Evolutionary conservation across 2,888 invertebrate species (phyloP), one percentile per base, ranked within the genome.

Genomic region (Priapulus caudatus): DNA sequence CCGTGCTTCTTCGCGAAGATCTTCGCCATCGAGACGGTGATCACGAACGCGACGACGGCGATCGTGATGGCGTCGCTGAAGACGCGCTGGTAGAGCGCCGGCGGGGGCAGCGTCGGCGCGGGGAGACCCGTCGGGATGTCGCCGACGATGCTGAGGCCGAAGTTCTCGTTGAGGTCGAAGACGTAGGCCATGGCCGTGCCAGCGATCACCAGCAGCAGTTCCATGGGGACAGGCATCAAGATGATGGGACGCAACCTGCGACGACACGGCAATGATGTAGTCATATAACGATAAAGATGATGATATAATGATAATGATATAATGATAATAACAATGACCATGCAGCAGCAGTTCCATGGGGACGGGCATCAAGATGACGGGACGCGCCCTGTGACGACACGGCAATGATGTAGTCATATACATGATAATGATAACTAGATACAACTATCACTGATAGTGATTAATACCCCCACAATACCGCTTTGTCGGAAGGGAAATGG

Each of bases 21-120:
- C 60, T 74, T 74, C 5, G 71, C 74, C 70, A 76, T 71, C 16
- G 75, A 75, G 23, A 75, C 70, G 18, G 72, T 71, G 48, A 75
- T 69, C 53, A 74, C 72, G 64, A 74, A 76, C 20, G 73, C 67
- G 47, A 76, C 73, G 55, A 76, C 67, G 43, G 73, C 69, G n/a
- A 74, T 66, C 23, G 70, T 67, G 47, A 75, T 57, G 5, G 71
- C 67, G 61, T 71, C 72, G 2, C 64, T 52, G n/a, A 33, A 10
- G 10, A 33, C n/a, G n/a, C n/a, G 10, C 10, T n/a, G 10, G 10
- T 10, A 10, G 10, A 33, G n/a, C 49, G 72, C 70, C 45, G 82
- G 64, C 1, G 77, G 75, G 3, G 83, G 83, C 24, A 78, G 45
- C 23, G 67, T 62, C 1, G 81, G 79, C 44, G 61, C 57, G 1